A percentile compares a stretch with the other conserved stretches of the same genome.
Conservation (phyloP, 2,113 vertebrate genomes). For the Semnornis frantzii region DNA sequence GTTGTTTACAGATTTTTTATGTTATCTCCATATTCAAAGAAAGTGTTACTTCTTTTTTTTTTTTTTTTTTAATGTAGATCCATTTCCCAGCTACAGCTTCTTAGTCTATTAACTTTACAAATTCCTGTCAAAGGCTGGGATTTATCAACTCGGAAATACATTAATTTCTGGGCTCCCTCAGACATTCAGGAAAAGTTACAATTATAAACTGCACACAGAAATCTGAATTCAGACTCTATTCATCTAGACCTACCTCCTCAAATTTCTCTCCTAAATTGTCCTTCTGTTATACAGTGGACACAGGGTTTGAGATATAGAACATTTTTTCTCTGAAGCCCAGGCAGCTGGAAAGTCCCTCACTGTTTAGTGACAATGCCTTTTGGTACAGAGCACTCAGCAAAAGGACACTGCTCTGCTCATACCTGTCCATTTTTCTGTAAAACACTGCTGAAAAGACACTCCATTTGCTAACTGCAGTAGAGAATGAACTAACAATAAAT, state of each 20-base stretch:
- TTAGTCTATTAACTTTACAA: not conserved
- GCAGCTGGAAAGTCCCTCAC: not conserved
- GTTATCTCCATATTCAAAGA: not conserved
- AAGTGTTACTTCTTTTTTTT: not conserved
- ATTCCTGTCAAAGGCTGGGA: not conserved
- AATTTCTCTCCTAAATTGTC: not conserved
- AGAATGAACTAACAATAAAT: not conserved
- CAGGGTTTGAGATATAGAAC: not conserved
- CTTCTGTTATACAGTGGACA: not conserved
- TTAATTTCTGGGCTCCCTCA: not conserved
- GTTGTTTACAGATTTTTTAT: not conserved
- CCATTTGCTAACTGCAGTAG: not conserved
- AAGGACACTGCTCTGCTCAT: not conserved
- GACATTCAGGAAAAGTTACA: not conserved
- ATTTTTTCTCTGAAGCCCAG: not conserved
- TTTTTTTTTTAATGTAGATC: not conserved
- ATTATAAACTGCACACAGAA: not conserved
- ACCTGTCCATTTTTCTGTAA: not conserved
- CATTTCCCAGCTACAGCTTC: not conserved
- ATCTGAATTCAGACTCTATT: not conserved
- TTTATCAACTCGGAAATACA: not conserved
- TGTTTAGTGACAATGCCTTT: not conserved
- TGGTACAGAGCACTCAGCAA: not conserved
- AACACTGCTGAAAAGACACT: not conserved
- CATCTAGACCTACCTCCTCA: not conserved